These are phyloP conservation scores for Thermophis baileyi DNA, from an alignment of 2,113 vertebrate genomes.

Conservation along the genomic window DNA sequence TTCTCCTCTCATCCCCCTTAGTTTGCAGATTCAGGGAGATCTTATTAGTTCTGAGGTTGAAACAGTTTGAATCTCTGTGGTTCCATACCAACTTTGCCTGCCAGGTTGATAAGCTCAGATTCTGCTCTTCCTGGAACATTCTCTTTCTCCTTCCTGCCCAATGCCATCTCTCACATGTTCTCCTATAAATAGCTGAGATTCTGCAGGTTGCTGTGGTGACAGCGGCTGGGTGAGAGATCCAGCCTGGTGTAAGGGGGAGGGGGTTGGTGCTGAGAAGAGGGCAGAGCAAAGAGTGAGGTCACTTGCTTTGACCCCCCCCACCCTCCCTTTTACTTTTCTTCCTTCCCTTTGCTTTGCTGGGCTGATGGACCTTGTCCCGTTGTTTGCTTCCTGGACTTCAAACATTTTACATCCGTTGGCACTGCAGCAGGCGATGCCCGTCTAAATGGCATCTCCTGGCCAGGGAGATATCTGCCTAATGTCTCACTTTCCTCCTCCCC, in stretches of 20 bases:
- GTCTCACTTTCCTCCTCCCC: neutral
- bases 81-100: neutral
- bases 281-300: neutral
- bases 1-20: neutral
- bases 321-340: neutral
- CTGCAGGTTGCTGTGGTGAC: conserved; percentile 57
- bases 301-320: neutral
- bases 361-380: neutral
- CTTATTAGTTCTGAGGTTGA: neutral
- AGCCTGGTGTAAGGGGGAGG: neutral
- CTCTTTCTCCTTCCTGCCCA: conserved; percentile 3
- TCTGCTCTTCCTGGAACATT: neutral
- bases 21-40: neutral
- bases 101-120: neutral
- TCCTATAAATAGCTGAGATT: conserved; percentile 68
- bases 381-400: neutral
- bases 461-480: neutral
- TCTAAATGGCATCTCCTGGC: neutral
- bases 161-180: conserved; percentile 40
- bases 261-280: conserved; percentile 1
- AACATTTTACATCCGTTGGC: neutral
- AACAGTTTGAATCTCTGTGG: neutral
- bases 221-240: conserved; percentile 14
- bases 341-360: neutral
- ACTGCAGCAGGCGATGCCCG: neutral